Evolutionary conservation across 2,113 vertebrate genomes (phyloP).

Genomic region (Pachyramphus minor): DNA sequence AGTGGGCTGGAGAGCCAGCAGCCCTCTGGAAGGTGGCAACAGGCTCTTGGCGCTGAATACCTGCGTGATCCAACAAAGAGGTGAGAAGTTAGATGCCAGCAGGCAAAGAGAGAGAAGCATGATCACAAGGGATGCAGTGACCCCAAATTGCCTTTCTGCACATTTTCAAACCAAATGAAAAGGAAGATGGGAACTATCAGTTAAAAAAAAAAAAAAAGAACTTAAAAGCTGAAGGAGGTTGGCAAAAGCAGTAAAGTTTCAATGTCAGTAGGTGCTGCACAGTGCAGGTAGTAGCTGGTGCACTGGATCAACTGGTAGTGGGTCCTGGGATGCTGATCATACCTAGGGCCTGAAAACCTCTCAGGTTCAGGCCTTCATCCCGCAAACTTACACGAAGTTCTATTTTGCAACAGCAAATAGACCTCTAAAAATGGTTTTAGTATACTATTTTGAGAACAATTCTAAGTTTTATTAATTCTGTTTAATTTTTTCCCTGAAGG

Average conservation of each 20-base stretch:
- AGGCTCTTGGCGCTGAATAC: slow-evolving; percentile 70
- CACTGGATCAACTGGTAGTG: not conserved
- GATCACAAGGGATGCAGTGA: fast-evolving
- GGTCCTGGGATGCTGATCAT: not conserved
- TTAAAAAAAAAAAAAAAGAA: not conserved
- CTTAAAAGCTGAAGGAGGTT: not conserved
- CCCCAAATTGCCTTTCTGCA: not conserved
- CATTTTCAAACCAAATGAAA: not conserved
- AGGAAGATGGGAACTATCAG: not conserved
- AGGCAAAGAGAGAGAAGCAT: fast-evolving
- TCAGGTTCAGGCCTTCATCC: not conserved
- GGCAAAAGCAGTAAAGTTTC: not conserved
- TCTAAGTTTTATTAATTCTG: not conserved
- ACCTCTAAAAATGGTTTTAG: not conserved
- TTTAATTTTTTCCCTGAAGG: not conserved
- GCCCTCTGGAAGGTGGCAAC: slow-evolving; percentile 69
- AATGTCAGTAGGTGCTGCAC: not conserved
- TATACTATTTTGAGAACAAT: not conserved
- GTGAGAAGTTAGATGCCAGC: not conserved
- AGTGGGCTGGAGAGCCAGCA: slow-evolving; percentile 54
- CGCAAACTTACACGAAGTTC: fast-evolving
- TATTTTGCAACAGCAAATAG: not conserved
- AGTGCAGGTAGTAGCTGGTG: not conserved
- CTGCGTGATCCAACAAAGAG: slow-evolving; percentile 25
- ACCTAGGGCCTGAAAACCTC: not conserved